These are phyloP conservation scores for Corythornis cristatus DNA, from an alignment of 2,113 vertebrate species.

Conservation along the genomic window DNA sequence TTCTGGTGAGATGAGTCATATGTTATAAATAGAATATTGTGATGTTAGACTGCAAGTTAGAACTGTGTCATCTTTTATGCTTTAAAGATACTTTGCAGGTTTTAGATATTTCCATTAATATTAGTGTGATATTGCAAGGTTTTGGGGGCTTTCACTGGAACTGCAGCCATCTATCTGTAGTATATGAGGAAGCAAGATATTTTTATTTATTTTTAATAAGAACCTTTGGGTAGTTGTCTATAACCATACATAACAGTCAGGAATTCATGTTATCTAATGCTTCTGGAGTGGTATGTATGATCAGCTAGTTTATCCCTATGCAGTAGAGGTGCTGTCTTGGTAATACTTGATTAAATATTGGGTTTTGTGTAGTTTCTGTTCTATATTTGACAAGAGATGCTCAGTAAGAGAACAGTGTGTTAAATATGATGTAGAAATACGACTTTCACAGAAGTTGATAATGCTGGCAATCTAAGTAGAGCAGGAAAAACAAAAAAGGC, in stretches of 20 bases:
- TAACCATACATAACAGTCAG: neutral
- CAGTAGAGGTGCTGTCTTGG: neutral
- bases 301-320: neutral
- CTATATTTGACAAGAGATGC: neutral
- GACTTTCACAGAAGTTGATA: neutral
- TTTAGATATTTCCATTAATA: neutral
- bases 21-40: conserved; percentile 55
- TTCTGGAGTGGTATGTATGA: neutral
- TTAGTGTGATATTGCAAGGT: neutral
- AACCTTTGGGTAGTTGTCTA: neutral
- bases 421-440: neutral
- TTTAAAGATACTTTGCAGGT: conserved; percentile 28
- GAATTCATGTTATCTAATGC: conserved; percentile 8
- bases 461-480: neutral
- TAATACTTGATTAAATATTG: neutral
- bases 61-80: conserved; percentile 38
- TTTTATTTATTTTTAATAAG: neutral
- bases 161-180: neutral
- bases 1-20: conserved; percentile 25
- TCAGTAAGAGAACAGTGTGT: neutral
- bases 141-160: neutral
- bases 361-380: neutral
- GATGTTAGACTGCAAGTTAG: conserved; percentile 37
- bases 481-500: conserved; percentile 26
- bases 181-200: neutral